phyloP scores from a whole-genome alignment of 2,888 invertebrate species.

The Dendrolimus pini region DNA sequence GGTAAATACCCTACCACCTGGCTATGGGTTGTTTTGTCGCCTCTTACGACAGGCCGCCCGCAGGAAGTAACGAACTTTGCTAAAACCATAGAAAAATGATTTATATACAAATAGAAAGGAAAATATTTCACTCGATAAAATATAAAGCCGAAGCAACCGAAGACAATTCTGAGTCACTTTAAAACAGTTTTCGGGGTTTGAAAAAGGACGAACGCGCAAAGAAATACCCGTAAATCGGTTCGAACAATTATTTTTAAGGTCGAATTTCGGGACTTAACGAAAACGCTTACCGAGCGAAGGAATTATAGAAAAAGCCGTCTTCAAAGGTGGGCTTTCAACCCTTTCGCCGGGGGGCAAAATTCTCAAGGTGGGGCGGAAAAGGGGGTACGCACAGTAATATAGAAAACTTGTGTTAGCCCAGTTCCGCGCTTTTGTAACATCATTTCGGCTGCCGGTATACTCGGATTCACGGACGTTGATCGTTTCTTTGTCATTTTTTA shows the following conservation, averaged over 20 bases:
- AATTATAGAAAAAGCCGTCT: constrained; percentile 76
- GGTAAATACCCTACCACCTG: too few relatives aligned
- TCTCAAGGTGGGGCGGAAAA: constrained; percentile 15
- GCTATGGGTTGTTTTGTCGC: too few relatives aligned
- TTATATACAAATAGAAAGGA: too few relatives aligned
- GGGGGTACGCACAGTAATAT: constrained; percentile 70
- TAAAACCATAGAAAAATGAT: too few relatives aligned
- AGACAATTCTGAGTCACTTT: constrained; percentile 27
- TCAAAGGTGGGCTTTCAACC: constrained; percentile 71
- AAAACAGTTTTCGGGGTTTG: constrained; percentile 28
- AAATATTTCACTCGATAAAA: too few relatives aligned
- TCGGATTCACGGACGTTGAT: constrained; percentile 29
- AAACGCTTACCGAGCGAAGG: constrained; percentile 70
- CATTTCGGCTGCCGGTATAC: constrained; percentile 66
- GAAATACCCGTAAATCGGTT: constrained; percentile 59
- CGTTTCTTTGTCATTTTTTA: constrained; percentile 25
- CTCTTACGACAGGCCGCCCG: too few relatives aligned
- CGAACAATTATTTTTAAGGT: constrained; percentile 71
- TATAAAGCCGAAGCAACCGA: constrained; percentile 2
- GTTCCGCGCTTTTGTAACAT: constrained; percentile 76
- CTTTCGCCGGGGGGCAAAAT: constrained; percentile 38
- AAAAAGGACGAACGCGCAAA: constrained; percentile 19
- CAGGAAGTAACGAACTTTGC: too few relatives aligned
- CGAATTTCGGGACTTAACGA: constrained; percentile 73
- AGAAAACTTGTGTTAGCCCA: constrained; percentile 78